Conservation (phyloP, 2,888 invertebrate genomes). For the Prenolepis imparis region DNA sequence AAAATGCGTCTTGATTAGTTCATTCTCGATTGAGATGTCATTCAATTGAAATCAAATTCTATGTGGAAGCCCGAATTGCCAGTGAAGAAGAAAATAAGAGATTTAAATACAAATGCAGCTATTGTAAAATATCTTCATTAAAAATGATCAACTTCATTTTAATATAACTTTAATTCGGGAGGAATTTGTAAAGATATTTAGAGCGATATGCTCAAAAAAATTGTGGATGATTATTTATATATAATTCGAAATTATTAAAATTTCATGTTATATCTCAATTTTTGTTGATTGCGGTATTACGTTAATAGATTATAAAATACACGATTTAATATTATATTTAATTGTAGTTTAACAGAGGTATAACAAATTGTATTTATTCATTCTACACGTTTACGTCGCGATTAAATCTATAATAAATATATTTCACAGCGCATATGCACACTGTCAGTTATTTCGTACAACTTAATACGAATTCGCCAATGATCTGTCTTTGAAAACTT, state of each 20-base stretch:
- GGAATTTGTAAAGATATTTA: background rate
- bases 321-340: background rate
- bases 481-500: constrained; percentile 5
- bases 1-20: constrained; percentile 29
- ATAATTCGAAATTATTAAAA: constrained; percentile 4
- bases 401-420: constrained; percentile 1
- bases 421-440: background rate
- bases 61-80: background rate
- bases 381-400: background rate
- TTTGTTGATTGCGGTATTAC: background rate
- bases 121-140: constrained; percentile 6
- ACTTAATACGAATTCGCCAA: background rate
- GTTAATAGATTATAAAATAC: background rate
- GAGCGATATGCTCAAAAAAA: background rate
- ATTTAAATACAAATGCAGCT: background rate
- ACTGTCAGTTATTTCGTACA: background rate
- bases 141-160: background rate
- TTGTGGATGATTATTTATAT: background rate
- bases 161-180: background rate
- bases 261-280: background rate
- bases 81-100: background rate
- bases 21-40: background rate
- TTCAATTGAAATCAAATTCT: background rate
- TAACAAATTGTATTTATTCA: background rate
- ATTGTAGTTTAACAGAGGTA: background rate